Evolutionary conservation across 2,113 vertebrate genomes (phyloP).

Genomic region (Oreotrochilus melanogaster): DNA sequence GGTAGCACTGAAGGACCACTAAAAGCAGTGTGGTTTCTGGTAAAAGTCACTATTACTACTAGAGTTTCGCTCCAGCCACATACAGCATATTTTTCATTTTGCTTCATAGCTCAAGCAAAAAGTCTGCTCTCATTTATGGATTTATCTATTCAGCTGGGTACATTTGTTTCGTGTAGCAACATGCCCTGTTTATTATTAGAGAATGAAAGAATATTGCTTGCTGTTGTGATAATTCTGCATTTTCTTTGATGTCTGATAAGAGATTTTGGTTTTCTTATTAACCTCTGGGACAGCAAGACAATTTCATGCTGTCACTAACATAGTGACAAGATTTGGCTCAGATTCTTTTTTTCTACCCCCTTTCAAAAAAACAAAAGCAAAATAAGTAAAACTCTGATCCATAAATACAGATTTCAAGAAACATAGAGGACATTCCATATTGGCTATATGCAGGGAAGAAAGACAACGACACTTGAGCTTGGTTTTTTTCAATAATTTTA

Average conservation of each 20-base stretch:
- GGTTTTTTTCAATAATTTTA: not conserved
- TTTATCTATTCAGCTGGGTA: constrained; percentile 45
- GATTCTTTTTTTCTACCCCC: not conserved
- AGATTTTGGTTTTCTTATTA: constrained; percentile 47
- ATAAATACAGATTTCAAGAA: constrained; percentile 37
- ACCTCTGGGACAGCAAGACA: constrained; percentile 35
- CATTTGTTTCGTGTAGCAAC: constrained; percentile 59
- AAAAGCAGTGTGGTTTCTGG: not conserved
- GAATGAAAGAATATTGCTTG: constrained; percentile 55
- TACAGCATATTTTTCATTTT: not conserved
- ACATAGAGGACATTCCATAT: not conserved
- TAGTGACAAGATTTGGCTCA: not conserved
- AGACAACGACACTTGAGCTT: not conserved
- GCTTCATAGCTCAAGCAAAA: constrained; percentile 19
- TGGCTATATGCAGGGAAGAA: not conserved
- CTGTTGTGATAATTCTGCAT: constrained; percentile 54
- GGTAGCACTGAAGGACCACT: not conserved
- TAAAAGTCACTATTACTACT: not conserved
- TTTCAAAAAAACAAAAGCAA: not conserved
- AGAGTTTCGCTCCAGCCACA: not conserved
- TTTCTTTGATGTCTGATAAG: constrained; percentile 61
- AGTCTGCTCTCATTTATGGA: constrained; percentile 17
- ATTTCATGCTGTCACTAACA: constrained; percentile 39
- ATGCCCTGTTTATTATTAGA: constrained; percentile 31
- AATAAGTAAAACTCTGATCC: constrained; percentile 21